Conservation (phyloP, 2,888 invertebrate genomes). For the Lycia hirtaria region DNA sequence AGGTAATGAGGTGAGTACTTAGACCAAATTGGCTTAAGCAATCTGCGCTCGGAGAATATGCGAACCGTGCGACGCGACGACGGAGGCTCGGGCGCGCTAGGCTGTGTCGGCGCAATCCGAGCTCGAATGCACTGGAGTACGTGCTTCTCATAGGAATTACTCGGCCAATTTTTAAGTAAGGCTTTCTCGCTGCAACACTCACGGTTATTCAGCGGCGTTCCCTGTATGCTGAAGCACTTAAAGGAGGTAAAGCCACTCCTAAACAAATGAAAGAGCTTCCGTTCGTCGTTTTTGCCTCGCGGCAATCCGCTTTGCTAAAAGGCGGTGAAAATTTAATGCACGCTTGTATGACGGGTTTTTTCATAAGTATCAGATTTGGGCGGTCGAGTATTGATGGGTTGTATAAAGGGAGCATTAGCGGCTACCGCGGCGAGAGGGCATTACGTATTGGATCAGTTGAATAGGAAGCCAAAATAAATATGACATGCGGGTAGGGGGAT, state of each 20-base stretch:
- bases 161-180: conserved; percentile 80
- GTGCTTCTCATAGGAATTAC: conserved; percentile 82
- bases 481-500: conserved; percentile 14
- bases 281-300: conserved; percentile 66
- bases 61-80: conserved; percentile 45
- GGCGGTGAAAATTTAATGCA: conserved; percentile 76
- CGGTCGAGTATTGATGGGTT: conserved; percentile 40
- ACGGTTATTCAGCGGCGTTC: conserved; percentile 73
- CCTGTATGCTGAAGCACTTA: conserved; percentile 76
- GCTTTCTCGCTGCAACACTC: conserved; percentile 78
- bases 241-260: conserved; percentile 76
- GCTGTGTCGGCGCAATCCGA: conserved; percentile 56
- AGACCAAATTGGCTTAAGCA: conserved; percentile 78
- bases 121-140: conserved; percentile 74
- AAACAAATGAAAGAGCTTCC: conserved; percentile 82
- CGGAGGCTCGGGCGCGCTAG: conserved; percentile 21
- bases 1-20: conserved; percentile 73
- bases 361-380: conserved; percentile 46
- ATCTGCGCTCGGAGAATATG: conserved; percentile 62
- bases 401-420: conserved; percentile 33
- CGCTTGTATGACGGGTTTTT: conserved; percentile 58
- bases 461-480: conserved; percentile 31
- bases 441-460: conserved; percentile 27
- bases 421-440: conserved; percentile 29
- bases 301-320: conserved; percentile 76